These are phyloP conservation scores for Crocidura indochinensis DNA, from an alignment of 2,797 vertebrate genomes.

Conservation along the genomic window DNA sequence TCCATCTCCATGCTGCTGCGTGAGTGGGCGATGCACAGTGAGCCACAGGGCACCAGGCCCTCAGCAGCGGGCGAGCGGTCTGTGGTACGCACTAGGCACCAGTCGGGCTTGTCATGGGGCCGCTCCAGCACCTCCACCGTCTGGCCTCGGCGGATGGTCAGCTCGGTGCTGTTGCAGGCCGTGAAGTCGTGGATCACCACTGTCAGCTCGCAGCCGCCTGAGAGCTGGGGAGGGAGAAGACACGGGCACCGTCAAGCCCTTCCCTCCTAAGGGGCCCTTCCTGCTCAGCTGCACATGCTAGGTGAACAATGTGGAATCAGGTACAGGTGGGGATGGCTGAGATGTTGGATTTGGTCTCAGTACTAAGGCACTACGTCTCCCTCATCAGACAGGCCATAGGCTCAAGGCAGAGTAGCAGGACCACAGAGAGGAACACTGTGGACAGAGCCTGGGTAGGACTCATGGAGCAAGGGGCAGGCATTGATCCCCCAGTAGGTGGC, in stretches of 20 bases:
- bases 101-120: constrained; percentile 97
- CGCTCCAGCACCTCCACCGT: constrained; percentile 98
- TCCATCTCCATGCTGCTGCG: constrained; percentile 99
- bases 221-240: constrained; percentile 91
- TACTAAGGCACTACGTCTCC: no score
- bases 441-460: no score
- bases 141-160: constrained; percentile 97
- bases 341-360: no score
- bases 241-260: constrained; percentile 15
- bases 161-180: constrained; percentile 97
- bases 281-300: no score
- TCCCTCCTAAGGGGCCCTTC: no score
- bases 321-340: no score
- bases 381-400: no score
- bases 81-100: constrained; percentile 98
- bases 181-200: constrained; percentile 99
- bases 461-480: no score
- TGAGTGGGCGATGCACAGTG: constrained; percentile 98
- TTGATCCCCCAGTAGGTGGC: no score
- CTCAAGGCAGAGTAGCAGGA: no score
- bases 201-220: constrained; percentile 98
- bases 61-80: constrained; percentile 97
- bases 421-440: no score
- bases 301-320: no score
- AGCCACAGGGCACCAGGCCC: constrained; percentile 97